Base-by-base conservation (phyloP, 2,113 vertebrate species). In the Aptenodytes forsteri region DNA sequence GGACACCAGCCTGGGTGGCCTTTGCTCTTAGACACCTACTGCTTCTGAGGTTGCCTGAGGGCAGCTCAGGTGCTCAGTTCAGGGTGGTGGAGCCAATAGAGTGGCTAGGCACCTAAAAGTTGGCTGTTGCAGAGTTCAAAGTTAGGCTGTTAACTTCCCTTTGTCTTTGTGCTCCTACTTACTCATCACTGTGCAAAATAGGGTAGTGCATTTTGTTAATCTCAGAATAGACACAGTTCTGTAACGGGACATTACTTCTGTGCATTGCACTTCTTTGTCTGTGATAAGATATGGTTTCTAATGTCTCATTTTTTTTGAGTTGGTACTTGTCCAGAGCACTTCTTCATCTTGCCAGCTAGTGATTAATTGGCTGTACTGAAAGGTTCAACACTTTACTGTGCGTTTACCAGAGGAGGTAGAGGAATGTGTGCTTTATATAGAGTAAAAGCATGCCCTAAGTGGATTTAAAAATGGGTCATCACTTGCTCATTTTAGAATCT, bases 321-420 rank as follows among this genome's bases (percentile, higher is more conserved):
- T 98, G 97, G 88, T 96, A 84, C 77, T 96, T 94, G 73, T 89
- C 93, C 78, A 93, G 89, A 96, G 72, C 65, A 94, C 88, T 97
- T 97, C 80, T 97, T 97, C 96, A 79, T 90, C 93, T 96, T 95
- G 96, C 97, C 97, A 98, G 11, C 95, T 96, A 70, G 86, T 97
- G 96, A 97, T 97, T 97, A 97, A 97, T 94, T 90, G 38, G 94
- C 93, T 87, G 87, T 88, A 92, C 71, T 96, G 96, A 95, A 93
- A 95, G 91, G 91, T 96, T 97, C 97, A 97, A 95, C 93, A 88
- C 94, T 96, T 96, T 83, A 79, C 69, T 90, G 72, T 91, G 92
- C 6, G 4, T 88, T 95, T 96, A 96, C 69, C 96, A 97, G 95
- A 97, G 64, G 85, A 95, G 85, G 46, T 71, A 76, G 40, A 94